A percentile compares a stretch with the other conserved stretches of the same genome.
These are phyloP conservation scores for Calidris pugnax DNA, from an alignment of 2,113 vertebrate species.

Conservation along the genomic window DNA sequence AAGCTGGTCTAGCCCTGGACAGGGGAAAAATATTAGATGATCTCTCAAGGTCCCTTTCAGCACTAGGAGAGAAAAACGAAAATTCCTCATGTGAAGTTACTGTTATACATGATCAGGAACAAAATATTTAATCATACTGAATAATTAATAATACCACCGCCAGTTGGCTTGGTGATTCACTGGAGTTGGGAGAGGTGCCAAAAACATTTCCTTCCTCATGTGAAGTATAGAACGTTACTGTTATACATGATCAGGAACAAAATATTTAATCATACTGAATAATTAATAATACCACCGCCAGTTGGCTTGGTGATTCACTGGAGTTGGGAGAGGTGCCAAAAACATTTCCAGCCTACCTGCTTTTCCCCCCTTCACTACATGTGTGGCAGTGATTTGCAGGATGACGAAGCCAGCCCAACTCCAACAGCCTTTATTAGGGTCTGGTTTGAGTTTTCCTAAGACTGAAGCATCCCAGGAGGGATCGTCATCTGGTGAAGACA, in stretches of 20 bases:
- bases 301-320: neutral
- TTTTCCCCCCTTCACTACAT: neutral
- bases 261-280: neutral
- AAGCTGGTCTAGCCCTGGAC: neutral
- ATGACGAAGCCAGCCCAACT: neutral
- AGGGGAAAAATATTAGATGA: neutral
- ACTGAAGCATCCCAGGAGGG: neutral
- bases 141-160: neutral
- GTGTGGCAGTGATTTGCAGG: neutral
- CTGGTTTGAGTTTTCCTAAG: conserved; percentile 26
- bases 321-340: neutral
- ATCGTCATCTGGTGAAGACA: neutral
- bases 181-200: neutral
- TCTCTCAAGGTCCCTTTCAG: neutral
- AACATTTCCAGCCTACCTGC: neutral
- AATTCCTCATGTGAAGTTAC: neutral
- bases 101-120: no score
- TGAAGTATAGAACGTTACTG: neutral
- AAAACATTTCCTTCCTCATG: neutral
- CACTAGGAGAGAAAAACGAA: neutral
- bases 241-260: neutral
- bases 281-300: neutral
- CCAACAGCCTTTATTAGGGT: neutral
- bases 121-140: neutral
- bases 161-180: neutral